These are phyloP conservation scores for Salmo trutta DNA, from an alignment of 2,797 vertebrate genomes.

Conservation along the genomic window DNA sequence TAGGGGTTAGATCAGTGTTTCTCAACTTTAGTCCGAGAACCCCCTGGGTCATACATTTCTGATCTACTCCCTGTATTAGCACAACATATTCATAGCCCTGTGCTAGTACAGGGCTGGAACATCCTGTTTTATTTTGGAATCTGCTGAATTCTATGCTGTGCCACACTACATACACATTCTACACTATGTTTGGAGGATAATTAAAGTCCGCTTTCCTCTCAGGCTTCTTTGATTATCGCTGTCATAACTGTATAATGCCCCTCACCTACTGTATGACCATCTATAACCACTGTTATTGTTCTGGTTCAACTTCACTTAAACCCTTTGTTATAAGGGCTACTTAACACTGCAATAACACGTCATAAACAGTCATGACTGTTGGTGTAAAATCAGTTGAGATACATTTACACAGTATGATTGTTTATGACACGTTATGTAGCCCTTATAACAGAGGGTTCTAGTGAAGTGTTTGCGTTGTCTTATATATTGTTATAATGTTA, in stretches of 20 bases:
- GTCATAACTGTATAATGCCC: background rate
- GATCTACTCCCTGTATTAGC: background rate
- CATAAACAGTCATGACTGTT: background rate
- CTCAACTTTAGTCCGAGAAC: background rate
- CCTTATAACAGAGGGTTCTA: background rate
- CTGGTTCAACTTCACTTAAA: slow-evolving; percentile 17
- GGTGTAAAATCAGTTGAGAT: background rate
- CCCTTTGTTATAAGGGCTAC: background rate
- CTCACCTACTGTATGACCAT: slow-evolving; percentile 46
- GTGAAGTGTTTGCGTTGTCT: background rate
- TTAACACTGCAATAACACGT: background rate
- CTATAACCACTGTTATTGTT: slow-evolving; percentile 74
- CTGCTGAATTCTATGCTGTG: slow-evolving; percentile 22
- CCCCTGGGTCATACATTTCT: background rate
- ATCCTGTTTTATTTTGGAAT: background rate
- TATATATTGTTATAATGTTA: slow-evolving; percentile 48
- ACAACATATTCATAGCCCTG: background rate
- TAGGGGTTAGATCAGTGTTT: background rate
- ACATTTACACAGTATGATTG: background rate
- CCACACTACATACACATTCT: slow-evolving; percentile 70
- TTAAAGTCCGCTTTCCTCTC: too few species aligned
- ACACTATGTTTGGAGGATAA: slow-evolving; percentile 77
- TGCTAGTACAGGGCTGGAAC: background rate
- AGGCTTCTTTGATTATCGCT: background rate
- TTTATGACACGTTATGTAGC: background rate